phyloP scores from a whole-genome alignment of 2,888 invertebrate species.

The Stenolophus ochropezus region DNA sequence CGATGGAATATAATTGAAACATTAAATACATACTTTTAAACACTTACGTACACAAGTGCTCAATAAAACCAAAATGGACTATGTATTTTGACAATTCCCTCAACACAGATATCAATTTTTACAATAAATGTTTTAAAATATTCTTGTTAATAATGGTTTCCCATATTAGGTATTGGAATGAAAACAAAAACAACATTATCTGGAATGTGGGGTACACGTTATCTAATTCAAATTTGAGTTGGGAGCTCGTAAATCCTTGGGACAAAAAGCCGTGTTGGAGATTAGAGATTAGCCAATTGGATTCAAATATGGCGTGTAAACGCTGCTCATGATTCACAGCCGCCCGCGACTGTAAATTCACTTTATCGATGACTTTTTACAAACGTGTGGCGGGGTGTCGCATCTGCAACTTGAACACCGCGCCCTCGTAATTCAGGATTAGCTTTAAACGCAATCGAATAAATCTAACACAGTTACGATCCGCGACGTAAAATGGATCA shows the following conservation, averaged over 20 bases:
- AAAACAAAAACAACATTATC: conserved; percentile 19
- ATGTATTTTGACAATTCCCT: too few relatives aligned
- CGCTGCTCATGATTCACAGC: conserved; percentile 43
- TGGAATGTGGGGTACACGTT: background rate
- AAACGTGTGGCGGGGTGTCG: conserved; percentile 11
- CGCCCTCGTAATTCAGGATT: conserved; percentile 55
- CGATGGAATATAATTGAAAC: too few relatives aligned
- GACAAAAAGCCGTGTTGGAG: conserved; percentile 26
- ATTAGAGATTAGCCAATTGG: conserved; percentile 33
- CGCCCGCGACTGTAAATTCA: conserved; percentile 20
- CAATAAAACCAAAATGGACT: too few relatives aligned
- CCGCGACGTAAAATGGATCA: conserved; percentile 53
- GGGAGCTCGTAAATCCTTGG: conserved; percentile 21
- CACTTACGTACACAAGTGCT: too few relatives aligned
- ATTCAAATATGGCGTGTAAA: conserved; percentile 41
- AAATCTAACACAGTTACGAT: conserved; percentile 53
- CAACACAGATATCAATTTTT: background rate
- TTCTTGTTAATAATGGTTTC: background rate
- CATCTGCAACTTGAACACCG: conserved; percentile 39
- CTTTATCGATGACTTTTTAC: conserved; percentile 55
- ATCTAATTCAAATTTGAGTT: conserved; percentile 41
- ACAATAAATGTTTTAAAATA: background rate
- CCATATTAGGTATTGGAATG: background rate
- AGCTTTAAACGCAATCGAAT: conserved; percentile 57
- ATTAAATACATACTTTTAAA: too few relatives aligned